Base-by-base conservation (phyloP, 2,113 vertebrate species). In the Misgurnus anguillicaudatus region DNA sequence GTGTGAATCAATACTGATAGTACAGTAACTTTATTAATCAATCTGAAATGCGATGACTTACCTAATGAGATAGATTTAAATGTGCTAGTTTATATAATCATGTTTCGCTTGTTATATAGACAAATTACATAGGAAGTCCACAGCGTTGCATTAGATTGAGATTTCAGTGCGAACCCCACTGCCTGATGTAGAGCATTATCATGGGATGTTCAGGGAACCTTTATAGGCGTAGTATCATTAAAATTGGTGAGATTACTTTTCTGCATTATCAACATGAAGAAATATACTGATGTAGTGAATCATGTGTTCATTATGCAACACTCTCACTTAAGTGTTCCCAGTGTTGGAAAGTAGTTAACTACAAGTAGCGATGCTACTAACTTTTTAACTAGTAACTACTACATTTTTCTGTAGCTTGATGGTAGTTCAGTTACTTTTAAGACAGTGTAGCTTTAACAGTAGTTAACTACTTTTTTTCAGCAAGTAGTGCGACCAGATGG, bases 41-140 rank as follows among this genome's bases (percentile, higher is more conserved):
- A 87, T 83, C 60, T 42, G 58, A 83, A 77, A 88, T 89, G 89
- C 86, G 87, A 83, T 85, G 81, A 87, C 47, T 61, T 57, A 24
- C 57, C 63, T 64, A 63, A 70, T 58, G 51, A 68, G n/a, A 71
- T 57, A 38, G 11, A 3, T 79, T 83, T 39, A 82, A 77, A 85
- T 63, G 13, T n/a, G 61, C 19, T 63, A 71, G 16, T 31, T 10
- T 45, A 63, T 77, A 47, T 21, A 51, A 21, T 31, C 24, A 31
- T 31, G 24, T 31, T 31, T 31, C 24, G 47, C 41, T 64, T 13
- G 6, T 21, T 39, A 36, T 14, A 51, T 75, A 64, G 69, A 77
- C 65, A 31, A 31, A 61, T 71, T 82, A 78, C 7, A 57, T 45
- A 19, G 66, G 38, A 45, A 38, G 19, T 21, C 21, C 19, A 24